Percentiles rank a stretch among this genome's conserved stretches.
These are phyloP conservation scores for Drosophila arawakana DNA, from an alignment of 1,140 invertebrate species.

Conservation along the genomic window DNA sequence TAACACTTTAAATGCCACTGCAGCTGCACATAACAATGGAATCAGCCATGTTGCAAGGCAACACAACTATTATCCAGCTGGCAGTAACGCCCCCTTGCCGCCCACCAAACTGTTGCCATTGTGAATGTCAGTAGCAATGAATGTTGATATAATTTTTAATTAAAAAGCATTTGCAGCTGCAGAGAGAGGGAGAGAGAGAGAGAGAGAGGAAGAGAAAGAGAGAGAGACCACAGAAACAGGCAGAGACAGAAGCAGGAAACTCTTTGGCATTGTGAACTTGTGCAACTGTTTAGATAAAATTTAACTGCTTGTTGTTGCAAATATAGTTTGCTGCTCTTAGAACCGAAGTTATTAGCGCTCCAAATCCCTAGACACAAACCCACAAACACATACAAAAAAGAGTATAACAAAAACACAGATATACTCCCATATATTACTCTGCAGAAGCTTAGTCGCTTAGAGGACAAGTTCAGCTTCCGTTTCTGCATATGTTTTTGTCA, in stretches of 20 bases:
- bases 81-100: slow-evolving; percentile 1
- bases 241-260: not conserved
- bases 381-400: not conserved
- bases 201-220: not conserved
- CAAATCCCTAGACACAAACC: slow-evolving; percentile 38
- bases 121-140: slow-evolving; percentile 46
- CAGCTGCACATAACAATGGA: slow-evolving; percentile 31
- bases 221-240: slow-evolving; percentile 20
- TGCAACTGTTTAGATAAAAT: slow-evolving; percentile 67
- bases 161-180: slow-evolving; percentile 68
- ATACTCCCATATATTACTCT: not conserved
- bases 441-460: slow-evolving; percentile 29
- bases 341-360: slow-evolving; percentile 52
- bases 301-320: slow-evolving; percentile 12
- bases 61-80: slow-evolving; percentile 40
- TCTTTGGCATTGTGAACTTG: slow-evolving; percentile 37
- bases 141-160: slow-evolving; percentile 77
- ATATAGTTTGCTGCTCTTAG: slow-evolving; percentile 1
- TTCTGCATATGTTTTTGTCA: slow-evolving; percentile 43
- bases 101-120: slow-evolving; percentile 30
- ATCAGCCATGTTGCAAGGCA: slow-evolving; percentile 28
- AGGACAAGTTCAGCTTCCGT: slow-evolving; percentile 33
- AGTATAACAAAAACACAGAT: slow-evolving; percentile 5
- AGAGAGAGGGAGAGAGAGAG: slow-evolving; percentile 2
- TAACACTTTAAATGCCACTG: slow-evolving; percentile 25